Evolutionary conservation across 2,113 vertebrate species (phyloP), one percentile per base, ranked within the genome.

Genomic region (Pseudorasbora parva): DNA sequence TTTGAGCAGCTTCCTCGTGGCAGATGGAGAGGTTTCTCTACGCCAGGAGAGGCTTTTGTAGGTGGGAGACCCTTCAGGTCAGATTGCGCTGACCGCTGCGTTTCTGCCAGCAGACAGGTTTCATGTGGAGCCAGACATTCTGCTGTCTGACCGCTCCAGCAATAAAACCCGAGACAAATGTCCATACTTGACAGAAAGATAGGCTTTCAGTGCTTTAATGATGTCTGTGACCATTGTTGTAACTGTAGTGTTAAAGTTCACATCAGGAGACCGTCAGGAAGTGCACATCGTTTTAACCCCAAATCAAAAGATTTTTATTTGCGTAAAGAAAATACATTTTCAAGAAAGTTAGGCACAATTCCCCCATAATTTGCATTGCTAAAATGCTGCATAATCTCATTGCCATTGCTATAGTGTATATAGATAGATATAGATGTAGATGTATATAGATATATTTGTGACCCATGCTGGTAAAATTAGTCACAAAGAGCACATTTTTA

Each of bases 121-220:
- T 82, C 47, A n/a, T 71, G 41, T 82, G 79, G 45, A 75, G 45
- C 43, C 68, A 73, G 78, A 79, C 72, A 45, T 82, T 77, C 51
- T 57, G 62, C 72, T 69, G 59, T 59, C 62, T 54, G 78, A 81
- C 62, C 56, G n/a, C 41, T 51, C 45, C 14, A n/a, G 27, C 62
- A 27, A 75, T 74, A 66, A 11, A 57, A 33, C 14, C 49, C n/a
- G 14, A 81, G 80, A 84, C 66, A 62, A 47, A 33, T 1, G 59
- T 64, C 59, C 15, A 60, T 15, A 78, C 76, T 60, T 0, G 3
- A 78, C 33, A 45, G 21, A 60, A 45, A 41, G 56, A 78, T 17
- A 11, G 75, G 4, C 21, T 78, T 78, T 60, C 11, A 78, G 0
- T 5, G 11, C 54, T 14, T 1, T 7, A 45, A 23, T 3, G 41